Conservation (phyloP, 2,888 invertebrate species). For the Villa cingulata region DNA sequence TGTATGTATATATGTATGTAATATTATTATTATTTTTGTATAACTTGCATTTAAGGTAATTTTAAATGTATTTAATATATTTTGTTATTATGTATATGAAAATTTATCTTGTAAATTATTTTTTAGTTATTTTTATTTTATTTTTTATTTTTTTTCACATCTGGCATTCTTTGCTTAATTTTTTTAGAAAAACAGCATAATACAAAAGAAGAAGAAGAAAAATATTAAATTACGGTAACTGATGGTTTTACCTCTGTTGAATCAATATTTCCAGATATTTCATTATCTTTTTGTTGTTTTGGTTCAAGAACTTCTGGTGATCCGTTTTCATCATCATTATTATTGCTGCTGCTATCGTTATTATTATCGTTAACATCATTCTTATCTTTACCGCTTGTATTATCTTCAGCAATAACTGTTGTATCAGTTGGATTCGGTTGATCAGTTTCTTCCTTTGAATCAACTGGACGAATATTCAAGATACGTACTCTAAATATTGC, state of each 20-base stretch:
- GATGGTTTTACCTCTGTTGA: conserved; percentile 30
- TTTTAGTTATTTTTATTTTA: neutral
- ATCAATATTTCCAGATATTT: conserved; percentile 27
- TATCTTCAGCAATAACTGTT: neutral
- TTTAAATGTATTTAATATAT: too few species aligned
- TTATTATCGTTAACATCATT: too few species aligned
- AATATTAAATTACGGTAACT: conserved; percentile 5
- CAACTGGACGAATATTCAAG: conserved; percentile 39
- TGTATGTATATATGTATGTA: too few species aligned
- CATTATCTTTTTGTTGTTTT: conserved; percentile 26
- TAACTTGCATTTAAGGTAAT: too few species aligned
- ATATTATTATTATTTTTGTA: too few species aligned
- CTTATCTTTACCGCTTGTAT: too few species aligned
- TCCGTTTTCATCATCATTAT: conserved; percentile 2
- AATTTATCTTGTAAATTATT: too few species aligned
- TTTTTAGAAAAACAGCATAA: too few species aligned
- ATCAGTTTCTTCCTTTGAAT: conserved; percentile 18
- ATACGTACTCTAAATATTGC: conserved; percentile 37
- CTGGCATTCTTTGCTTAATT: too few species aligned
- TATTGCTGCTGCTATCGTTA: neutral
- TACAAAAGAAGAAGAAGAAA: too few species aligned
- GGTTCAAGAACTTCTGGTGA: conserved; percentile 13
- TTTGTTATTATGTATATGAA: too few species aligned
- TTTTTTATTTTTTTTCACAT: too few species aligned
- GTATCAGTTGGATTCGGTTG: neutral